Conservation (phyloP, 2,113 vertebrate genomes). For the Promerops cafer region DNA sequence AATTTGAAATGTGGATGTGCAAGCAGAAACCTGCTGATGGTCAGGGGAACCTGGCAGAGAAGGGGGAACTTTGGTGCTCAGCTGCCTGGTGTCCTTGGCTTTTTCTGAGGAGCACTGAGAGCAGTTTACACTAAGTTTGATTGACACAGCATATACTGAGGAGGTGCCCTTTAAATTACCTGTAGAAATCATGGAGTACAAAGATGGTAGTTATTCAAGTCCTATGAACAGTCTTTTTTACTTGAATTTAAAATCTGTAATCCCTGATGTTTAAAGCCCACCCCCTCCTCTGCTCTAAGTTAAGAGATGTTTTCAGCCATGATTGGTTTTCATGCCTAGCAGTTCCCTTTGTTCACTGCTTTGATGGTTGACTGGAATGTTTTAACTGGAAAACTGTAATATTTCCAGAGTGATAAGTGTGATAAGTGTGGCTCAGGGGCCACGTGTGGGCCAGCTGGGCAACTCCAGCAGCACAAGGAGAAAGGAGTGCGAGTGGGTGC, state of each 20-base stretch:
- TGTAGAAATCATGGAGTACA: background rate
- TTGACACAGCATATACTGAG: background rate
- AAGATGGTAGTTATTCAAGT: background rate
- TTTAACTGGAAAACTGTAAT: background rate
- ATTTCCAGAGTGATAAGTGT: background rate
- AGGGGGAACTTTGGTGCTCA: background rate
- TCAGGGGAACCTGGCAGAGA: background rate
- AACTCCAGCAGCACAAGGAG: background rate
- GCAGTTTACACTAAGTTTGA: background rate
- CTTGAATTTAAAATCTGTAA: background rate
- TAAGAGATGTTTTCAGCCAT: background rate
- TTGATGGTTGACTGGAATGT: background rate
- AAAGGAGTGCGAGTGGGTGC: background rate
- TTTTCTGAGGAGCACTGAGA: background rate
- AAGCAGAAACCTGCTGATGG: background rate
- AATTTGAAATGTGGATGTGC: background rate
- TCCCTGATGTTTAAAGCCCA: background rate
- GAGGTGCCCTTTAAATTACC: background rate
- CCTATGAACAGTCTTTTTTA: background rate
- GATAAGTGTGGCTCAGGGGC: background rate
- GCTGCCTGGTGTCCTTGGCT: background rate
- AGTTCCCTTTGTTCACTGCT: background rate
- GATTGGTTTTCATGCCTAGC: background rate
- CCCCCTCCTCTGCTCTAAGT: background rate
- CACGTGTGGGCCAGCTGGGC: background rate